These are phyloP conservation scores for Tipula helvola DNA, from an alignment of 2,888 invertebrate genomes.

Conservation along the genomic window DNA sequence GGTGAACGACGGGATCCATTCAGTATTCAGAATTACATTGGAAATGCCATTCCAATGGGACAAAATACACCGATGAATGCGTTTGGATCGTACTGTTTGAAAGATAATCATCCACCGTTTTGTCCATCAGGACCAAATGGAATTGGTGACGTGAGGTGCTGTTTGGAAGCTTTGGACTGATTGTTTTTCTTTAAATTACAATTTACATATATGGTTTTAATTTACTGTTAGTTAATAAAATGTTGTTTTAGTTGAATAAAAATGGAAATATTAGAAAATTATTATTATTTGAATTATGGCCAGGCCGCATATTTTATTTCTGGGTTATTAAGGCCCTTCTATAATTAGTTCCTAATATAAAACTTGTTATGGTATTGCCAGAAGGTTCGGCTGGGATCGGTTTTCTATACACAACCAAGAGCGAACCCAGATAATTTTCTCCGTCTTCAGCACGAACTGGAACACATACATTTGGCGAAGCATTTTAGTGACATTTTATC, in stretches of 20 bases:
- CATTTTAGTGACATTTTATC: too few species aligned
- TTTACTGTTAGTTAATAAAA: not conserved
- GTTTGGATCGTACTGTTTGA: constrained; percentile 56
- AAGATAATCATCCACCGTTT: constrained; percentile 52
- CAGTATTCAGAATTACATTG: constrained; percentile 35
- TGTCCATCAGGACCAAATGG: constrained; percentile 45
- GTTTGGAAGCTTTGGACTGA: constrained; percentile 24
- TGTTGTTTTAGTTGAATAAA: not conserved
- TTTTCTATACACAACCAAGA: too few species aligned
- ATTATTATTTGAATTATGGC: too few species aligned
- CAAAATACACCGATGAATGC: constrained; percentile 58
- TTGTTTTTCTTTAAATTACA: not conserved
- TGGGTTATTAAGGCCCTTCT: too few species aligned
- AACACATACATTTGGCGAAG: too few species aligned
- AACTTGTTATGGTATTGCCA: too few species aligned
- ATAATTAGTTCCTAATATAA: too few species aligned
- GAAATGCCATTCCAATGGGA: constrained; percentile 50
- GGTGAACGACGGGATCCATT: not conserved
- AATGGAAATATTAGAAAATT: too few species aligned
- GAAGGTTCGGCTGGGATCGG: too few species aligned
- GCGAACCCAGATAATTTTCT: too few species aligned
- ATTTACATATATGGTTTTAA: not conserved
- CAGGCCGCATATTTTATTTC: too few species aligned
- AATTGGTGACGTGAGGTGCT: constrained; percentile 55
- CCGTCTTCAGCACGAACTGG: too few species aligned